Evolutionary conservation across 1,140 invertebrate genomes (phyloP).

Genomic region (Orchestia grillus): DNA sequence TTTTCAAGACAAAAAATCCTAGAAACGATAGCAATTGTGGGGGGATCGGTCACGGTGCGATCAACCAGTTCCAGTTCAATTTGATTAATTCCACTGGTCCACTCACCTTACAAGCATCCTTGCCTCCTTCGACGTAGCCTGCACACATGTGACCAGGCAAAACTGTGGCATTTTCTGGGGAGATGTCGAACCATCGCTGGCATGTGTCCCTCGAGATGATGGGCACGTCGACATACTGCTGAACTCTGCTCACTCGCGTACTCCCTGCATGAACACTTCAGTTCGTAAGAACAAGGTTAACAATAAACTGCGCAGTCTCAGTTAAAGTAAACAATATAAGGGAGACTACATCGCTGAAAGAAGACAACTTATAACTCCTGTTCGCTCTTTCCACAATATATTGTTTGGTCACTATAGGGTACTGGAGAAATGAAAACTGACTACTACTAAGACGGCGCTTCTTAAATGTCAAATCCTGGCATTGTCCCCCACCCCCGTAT

Average conservation of each 20-base stretch:
- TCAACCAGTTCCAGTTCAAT: not conserved
- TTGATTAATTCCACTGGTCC: not conserved
- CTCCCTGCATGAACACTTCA: not conserved
- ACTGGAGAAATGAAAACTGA: too few species aligned
- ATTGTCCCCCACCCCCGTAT: too few species aligned
- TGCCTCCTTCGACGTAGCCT: slow-evolving; percentile 48
- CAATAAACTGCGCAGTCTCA: too few species aligned
- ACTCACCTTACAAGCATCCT: slow-evolving; percentile 57
- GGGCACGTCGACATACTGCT: slow-evolving; percentile 13
- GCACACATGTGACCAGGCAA: slow-evolving; percentile 4
- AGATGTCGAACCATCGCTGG: not conserved
- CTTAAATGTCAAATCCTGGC: too few species aligned
- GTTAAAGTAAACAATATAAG: too few species aligned
- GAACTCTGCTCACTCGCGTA: not conserved
- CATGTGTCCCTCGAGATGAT: not conserved
- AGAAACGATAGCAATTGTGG: not conserved
- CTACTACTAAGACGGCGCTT: too few species aligned
- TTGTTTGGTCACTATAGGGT: too few species aligned
- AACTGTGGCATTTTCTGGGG: not conserved
- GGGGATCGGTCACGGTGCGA: too few species aligned
- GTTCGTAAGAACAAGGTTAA: too few species aligned
- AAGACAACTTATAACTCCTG: too few species aligned
- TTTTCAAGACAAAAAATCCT: not conserved
- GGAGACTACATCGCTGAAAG: not conserved
- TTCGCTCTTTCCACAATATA: too few species aligned